A percentile compares a stretch with the other conserved stretches of the same genome.
Evolutionary conservation across 2,888 invertebrate genomes (phyloP).

Genomic region (Beris morrisii): DNA sequence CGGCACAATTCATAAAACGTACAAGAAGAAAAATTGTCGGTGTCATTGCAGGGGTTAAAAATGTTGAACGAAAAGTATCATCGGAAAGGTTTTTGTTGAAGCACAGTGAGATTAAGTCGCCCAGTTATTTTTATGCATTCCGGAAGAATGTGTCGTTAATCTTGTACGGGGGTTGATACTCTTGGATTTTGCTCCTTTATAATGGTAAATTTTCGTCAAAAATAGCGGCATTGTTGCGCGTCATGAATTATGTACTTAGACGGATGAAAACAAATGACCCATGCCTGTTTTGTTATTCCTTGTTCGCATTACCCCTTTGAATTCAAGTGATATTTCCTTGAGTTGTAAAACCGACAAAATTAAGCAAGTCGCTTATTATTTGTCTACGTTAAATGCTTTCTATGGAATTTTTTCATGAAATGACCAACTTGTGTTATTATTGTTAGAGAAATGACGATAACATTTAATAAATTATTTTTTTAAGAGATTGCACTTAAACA

Average conservation of each 20-base stretch:
- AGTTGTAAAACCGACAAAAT: too few species aligned
- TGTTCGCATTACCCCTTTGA: too few species aligned
- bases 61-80: slow-evolving; percentile 12
- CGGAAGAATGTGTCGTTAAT: slow-evolving; percentile 35
- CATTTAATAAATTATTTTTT: too few species aligned
- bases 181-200: slow-evolving; percentile 17
- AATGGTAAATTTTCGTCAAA: slow-evolving; percentile 27
- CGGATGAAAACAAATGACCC: not conserved
- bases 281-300: not conserved
- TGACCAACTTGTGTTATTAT: too few species aligned
- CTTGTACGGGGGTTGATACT: slow-evolving; percentile 21
- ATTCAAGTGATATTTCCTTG: too few species aligned
- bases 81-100: not conserved
- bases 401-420: too few species aligned
- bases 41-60: slow-evolving; percentile 31
- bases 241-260: not conserved
- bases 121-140: slow-evolving; percentile 32
- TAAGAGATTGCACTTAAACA: too few species aligned
- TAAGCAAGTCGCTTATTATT: too few species aligned
- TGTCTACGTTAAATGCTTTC: too few species aligned
- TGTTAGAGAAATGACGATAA: too few species aligned
- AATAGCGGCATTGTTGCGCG: not conserved
- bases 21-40: slow-evolving; percentile 1
- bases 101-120: not conserved
- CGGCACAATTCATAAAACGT: too few species aligned